Conservation (phyloP, 2,797 vertebrate species). For the Antennarius maculatus region DNA sequence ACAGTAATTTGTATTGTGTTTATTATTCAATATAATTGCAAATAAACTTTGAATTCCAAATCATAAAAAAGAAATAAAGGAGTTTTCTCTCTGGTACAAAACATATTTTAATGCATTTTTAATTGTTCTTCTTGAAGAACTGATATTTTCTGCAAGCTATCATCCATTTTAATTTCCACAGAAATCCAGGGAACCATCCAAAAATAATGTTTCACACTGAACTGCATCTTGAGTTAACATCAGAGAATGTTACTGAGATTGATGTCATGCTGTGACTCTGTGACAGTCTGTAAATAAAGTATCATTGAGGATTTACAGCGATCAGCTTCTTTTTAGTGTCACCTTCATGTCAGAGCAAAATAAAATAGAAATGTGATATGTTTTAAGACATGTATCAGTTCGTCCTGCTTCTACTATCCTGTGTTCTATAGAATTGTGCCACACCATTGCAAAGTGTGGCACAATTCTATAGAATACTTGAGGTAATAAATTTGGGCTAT, state of each 20-base stretch:
- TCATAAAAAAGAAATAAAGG: too few relatives aligned
- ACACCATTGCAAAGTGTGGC: too few relatives aligned
- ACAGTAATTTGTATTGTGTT: conserved; percentile 34
- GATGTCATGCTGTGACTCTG: conserved; percentile 39
- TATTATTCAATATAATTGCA: conserved; percentile 38
- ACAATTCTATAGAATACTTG: too few relatives aligned
- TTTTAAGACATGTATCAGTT: conserved; percentile 4
- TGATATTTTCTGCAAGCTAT: conserved; percentile 14
- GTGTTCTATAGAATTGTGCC: conserved; percentile 16
- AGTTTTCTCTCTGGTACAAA: too few relatives aligned
- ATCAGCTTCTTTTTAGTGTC: conserved; percentile 42
- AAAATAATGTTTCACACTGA: conserved; percentile 24
- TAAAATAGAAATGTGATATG: conserved; percentile 22
- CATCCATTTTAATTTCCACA: conserved; percentile 26
- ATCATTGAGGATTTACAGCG: conserved; percentile 42
- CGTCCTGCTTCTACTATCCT: background rate
- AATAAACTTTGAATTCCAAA: conserved; percentile 20
- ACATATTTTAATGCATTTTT: too few relatives aligned
- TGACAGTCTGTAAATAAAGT: conserved; percentile 53
- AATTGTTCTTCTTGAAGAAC: too few relatives aligned
- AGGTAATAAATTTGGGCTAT: too few relatives aligned
- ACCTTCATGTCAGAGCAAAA: conserved; percentile 51
- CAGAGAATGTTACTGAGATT: conserved; percentile 29
- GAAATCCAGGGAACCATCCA: conserved; percentile 34
- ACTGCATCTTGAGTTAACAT: conserved; percentile 22